Evolutionary conservation across 2,113 vertebrate genomes (phyloP).

Genomic region (Bettongia penicillata): DNA sequence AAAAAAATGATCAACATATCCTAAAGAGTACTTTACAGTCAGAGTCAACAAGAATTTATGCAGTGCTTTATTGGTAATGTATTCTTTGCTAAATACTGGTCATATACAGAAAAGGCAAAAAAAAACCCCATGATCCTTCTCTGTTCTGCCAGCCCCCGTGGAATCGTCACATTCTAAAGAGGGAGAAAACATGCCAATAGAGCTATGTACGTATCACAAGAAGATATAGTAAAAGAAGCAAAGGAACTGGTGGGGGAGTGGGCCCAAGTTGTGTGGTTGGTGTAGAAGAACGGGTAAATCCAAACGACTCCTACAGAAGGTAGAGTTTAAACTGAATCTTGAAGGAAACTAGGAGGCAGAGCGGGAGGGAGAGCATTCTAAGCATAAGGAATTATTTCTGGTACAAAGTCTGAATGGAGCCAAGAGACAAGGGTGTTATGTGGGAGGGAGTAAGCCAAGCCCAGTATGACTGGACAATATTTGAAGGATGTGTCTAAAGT

Average conservation of each 20-base stretch:
- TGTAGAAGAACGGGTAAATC: not conserved
- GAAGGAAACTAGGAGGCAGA: not conserved
- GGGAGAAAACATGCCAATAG: not conserved
- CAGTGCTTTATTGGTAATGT: not conserved
- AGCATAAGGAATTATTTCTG: not conserved
- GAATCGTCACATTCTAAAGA: not conserved
- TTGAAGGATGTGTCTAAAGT: not conserved
- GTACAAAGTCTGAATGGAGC: not conserved
- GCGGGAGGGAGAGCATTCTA: not conserved
- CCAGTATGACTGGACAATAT: not conserved
- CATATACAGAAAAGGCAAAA: not conserved
- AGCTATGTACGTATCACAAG: not conserved
- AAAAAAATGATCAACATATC: not conserved
- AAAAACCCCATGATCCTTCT: not conserved
- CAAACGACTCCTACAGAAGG: not conserved
- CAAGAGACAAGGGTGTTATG: not conserved
- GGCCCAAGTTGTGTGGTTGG: not conserved
- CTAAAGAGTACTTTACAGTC: not conserved
- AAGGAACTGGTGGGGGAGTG: not conserved
- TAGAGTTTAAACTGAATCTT: not conserved
- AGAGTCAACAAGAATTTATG: not conserved
- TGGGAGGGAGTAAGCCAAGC: not conserved
- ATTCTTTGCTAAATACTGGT: not conserved
- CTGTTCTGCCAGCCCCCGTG: not conserved
- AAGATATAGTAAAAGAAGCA: not conserved